These are phyloP conservation scores for Minunthozetes semirufus DNA, from an alignment of 2,888 invertebrate species.

Conservation along the genomic window DNA sequence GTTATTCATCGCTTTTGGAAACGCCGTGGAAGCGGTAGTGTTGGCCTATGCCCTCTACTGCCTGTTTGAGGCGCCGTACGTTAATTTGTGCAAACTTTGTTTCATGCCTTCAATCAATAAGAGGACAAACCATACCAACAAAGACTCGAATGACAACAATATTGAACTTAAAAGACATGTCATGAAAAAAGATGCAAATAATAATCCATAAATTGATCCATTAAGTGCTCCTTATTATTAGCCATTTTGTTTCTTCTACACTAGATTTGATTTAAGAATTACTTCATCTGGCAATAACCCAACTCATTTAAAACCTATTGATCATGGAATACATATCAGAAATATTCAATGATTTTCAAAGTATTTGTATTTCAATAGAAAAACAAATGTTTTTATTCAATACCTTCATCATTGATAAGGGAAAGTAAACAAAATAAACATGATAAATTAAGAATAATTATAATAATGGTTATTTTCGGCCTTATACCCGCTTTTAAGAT, in stretches of 20 bases:
- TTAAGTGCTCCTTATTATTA: not conserved
- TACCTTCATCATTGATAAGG: too few species aligned
- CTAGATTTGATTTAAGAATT: too few species aligned
- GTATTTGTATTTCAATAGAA: not conserved
- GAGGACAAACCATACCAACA: not conserved
- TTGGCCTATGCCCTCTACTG: conserved; percentile 15
- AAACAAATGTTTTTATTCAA: not conserved
- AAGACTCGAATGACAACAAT: not conserved
- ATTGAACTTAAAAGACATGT: not conserved
- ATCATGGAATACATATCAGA: too few species aligned
- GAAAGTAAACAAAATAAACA: too few species aligned
- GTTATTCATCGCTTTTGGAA: conserved; percentile 27
- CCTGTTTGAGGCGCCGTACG: conserved; percentile 21
- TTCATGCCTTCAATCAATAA: conserved; percentile 12
- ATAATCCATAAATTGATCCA: not conserved
- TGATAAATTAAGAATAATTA: too few species aligned
- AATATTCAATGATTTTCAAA: too few species aligned
- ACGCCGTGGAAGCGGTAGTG: not conserved
- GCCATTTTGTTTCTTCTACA: too few species aligned
- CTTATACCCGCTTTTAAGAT: too few species aligned
- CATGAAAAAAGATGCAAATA: not conserved
- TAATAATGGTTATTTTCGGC: too few species aligned
- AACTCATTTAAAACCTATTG: too few species aligned
- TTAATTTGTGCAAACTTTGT: not conserved
- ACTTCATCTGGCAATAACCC: too few species aligned